Evolutionary conservation across 2,888 invertebrate genomes (phyloP), one percentile per base, ranked within the genome.

Genomic region (Linyphia triangularis): DNA sequence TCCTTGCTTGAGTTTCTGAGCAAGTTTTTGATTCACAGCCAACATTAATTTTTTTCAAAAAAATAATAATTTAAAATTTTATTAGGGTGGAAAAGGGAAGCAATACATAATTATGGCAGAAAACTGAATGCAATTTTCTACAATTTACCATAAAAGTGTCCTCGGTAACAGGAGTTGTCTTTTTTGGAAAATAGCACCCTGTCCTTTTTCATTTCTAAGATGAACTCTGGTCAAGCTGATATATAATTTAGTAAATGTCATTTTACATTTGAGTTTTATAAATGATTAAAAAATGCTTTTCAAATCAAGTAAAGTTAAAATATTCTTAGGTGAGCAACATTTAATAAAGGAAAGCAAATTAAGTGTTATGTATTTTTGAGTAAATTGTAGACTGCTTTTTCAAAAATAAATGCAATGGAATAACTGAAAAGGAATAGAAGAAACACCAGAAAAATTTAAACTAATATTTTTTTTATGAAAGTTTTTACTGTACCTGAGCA

Each of bases 401-500:
- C 10, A 40, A 40, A 40, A 40, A 40, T 9, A 9, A 9, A 9
- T 10, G 10, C 6, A 40, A 40, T 10, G 40, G 13, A 40, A 40
- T 13, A 40, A 40, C 0, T 40, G 40, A 10, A 40, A 10, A 40
- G 13, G 13, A 13, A 7, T 40, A 40, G 13, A 10, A 40, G 7
- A n/a, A n/a, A n/a, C n/a, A n/a, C n/a, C n/a, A n/a, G n/a, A n/a
- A n/a, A n/a, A n/a, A n/a, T n/a, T n/a, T n/a, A n/a, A n/a, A n/a
- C n/a, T n/a, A n/a, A n/a, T n/a, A n/a, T n/a, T n/a, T n/a, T n/a
- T n/a, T n/a, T n/a, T 10, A 13, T 10, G 28, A 2, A 57, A 37
- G n/a, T n/a, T 6, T 33, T 7, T 37, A 63, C 26, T 0, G 86
- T 90, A 93, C 93, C 93, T 93, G 94, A 28, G 99, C 99, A 94